These are phyloP conservation scores for Pangasius macronema DNA, from an alignment of 2,797 vertebrate species.

Conservation along the genomic window DNA sequence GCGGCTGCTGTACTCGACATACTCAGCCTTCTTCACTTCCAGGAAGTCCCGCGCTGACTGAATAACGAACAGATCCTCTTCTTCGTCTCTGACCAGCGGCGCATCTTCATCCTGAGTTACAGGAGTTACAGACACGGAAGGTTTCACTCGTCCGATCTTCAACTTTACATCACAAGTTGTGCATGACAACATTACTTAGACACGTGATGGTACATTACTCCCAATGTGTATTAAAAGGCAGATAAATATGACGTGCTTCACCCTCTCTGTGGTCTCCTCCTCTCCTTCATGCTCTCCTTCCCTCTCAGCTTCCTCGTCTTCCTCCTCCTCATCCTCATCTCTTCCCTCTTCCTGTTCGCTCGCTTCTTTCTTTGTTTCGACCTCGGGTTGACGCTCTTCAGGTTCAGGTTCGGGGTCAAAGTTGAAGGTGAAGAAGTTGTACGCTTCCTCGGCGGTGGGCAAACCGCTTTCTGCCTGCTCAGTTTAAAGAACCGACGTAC, in stretches of 20 bases:
- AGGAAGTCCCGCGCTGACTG: slow-evolving; percentile 79
- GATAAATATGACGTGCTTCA: slow-evolving; percentile 48
- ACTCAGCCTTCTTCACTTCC: slow-evolving; percentile 78
- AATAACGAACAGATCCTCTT: slow-evolving; percentile 77
- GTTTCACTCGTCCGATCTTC: neutral
- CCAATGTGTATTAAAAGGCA: neutral
- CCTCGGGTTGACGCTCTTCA: slow-evolving; percentile 54
- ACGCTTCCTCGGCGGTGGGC: slow-evolving; percentile 86
- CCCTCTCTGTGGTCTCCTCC: slow-evolving; percentile 69
- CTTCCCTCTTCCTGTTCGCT: slow-evolving; percentile 57
- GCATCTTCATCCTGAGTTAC: slow-evolving; percentile 78
- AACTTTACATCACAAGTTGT: neutral
- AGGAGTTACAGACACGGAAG: neutral
- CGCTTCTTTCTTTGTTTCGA: slow-evolving; percentile 57
- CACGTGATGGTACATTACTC: neutral
- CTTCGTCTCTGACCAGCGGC: slow-evolving; percentile 69
- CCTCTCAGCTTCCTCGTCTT: slow-evolving; percentile 41
- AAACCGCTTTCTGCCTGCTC: slow-evolving; percentile 73
- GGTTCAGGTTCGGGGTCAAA: slow-evolving; percentile 81
- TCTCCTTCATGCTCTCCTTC: slow-evolving; percentile 62
- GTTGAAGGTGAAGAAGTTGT: slow-evolving; percentile 91
- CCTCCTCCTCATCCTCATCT: slow-evolving; percentile 44
- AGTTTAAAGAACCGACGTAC: neutral
- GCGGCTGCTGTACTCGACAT: slow-evolving; percentile 70
- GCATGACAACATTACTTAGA: neutral